Conservation (phyloP, 2,888 invertebrate species). For the Melanchra persicariae region DNA sequence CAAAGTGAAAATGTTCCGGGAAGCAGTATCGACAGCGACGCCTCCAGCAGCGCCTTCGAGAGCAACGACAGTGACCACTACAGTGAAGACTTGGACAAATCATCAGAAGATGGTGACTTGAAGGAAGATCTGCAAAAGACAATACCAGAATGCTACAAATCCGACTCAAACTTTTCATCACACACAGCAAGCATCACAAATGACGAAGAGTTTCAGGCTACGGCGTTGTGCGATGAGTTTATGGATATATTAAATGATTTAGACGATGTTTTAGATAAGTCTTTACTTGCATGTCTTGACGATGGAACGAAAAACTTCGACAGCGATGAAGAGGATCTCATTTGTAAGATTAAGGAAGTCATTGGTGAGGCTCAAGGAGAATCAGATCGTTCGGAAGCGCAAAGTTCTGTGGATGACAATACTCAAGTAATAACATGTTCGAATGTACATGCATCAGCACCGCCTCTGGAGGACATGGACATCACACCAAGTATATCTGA, state of each 20-base stretch:
- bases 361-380: conserved; percentile 76
- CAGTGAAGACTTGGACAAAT: conserved; percentile 80
- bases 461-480: conserved; percentile 72
- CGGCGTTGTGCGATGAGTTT: conserved; percentile 87
- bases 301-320: conserved; percentile 81
- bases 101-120: conserved; percentile 84
- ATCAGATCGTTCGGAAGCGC: conserved; percentile 76
- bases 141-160: conserved; percentile 87
- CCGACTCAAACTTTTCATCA: conserved; percentile 87
- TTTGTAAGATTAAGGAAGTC: conserved; percentile 85
- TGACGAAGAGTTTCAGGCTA: conserved; percentile 88
- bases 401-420: conserved; percentile 83
- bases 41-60: conserved; percentile 80
- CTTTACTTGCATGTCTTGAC: conserved; percentile 86
- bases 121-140: conserved; percentile 87
- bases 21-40: conserved; percentile 83
- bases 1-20: conserved; percentile 81
- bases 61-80: conserved; percentile 78
- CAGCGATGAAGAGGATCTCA: conserved; percentile 88
- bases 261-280: conserved; percentile 91
- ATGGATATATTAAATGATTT: conserved; percentile 91
- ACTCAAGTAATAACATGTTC: conserved; percentile 81
- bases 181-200: conserved; percentile 84
- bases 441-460: conserved; percentile 71
- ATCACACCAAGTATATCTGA: conserved; percentile 72